Percentiles rank a stretch among this genome's conserved stretches.
Conservation (phyloP, 1,140 invertebrate genomes). For the Rhysida immarginata region DNA sequence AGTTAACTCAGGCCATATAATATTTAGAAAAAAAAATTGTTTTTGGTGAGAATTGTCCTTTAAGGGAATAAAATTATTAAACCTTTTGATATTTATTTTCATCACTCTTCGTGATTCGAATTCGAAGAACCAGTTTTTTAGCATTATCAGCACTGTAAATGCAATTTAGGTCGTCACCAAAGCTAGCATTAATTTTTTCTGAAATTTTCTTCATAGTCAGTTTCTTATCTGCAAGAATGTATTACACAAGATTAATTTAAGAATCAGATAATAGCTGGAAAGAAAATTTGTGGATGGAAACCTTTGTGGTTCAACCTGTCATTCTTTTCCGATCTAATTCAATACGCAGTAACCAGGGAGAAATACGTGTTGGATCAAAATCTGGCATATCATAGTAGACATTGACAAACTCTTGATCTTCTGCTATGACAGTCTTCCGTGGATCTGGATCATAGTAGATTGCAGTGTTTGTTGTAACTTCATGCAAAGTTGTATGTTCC, state of each 20-base stretch:
- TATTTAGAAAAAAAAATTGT: no score
- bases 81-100: constrained; percentile 70
- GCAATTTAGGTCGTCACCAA: constrained; percentile 97
- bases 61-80: no score
- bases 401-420: constrained; percentile 99
- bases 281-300: no score
- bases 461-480: constrained; percentile 94
- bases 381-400: constrained; percentile 99
- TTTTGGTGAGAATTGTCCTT: no score
- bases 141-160: constrained; percentile 99
- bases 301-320: no score
- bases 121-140: constrained; percentile 94
- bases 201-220: constrained; percentile 99
- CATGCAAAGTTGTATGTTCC: constrained; percentile 93
- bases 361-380: constrained; percentile 92
- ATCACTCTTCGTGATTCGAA: constrained; percentile 94
- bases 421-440: constrained; percentile 91
- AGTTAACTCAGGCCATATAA: no score
- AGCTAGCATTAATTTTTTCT: constrained; percentile 97
- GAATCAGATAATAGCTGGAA: no score
- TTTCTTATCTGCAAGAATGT: constrained; percentile 65
- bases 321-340: constrained; percentile 96
- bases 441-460: constrained; percentile 99
- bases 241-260: no score
- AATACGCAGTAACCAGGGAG: constrained; percentile 94